These are phyloP conservation scores for Cyprinella venusta DNA, from an alignment of 2,797 vertebrate species.

Conservation along the genomic window DNA sequence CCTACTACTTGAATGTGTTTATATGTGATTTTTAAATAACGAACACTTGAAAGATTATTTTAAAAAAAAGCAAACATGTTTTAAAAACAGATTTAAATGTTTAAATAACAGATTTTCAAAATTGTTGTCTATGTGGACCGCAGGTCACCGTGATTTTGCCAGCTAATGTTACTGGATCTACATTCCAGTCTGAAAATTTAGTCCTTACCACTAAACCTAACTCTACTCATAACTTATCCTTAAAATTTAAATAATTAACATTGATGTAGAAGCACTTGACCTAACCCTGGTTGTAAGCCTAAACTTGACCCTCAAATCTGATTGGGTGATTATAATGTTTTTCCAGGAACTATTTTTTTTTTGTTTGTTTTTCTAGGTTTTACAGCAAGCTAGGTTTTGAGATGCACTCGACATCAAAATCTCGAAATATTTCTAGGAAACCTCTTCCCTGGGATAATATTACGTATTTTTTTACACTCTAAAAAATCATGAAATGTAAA, in stretches of 20 bases:
- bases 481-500: background rate
- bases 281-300: background rate
- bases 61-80: background rate
- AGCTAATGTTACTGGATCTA: background rate
- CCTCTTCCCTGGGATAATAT: slow-evolving; percentile 23
- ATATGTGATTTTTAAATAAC: background rate
- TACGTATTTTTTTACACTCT: slow-evolving; percentile 16
- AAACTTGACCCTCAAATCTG: background rate
- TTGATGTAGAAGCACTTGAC: background rate
- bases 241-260: background rate
- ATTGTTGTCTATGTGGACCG: too few species aligned
- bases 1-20: background rate
- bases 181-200: background rate
- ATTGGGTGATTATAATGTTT: too few species aligned
- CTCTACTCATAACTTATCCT: background rate
- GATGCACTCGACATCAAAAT: background rate
- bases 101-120: too few species aligned
- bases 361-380: too few species aligned
- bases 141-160: background rate
- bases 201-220: background rate
- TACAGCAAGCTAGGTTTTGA: too few species aligned
- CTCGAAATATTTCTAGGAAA: slow-evolving; percentile 8
- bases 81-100: background rate
- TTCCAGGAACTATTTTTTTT: too few species aligned
- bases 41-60: background rate